Evolutionary conservation across 2,113 vertebrate genomes (phyloP).

Genomic region (Pycnonotus jocosus): DNA sequence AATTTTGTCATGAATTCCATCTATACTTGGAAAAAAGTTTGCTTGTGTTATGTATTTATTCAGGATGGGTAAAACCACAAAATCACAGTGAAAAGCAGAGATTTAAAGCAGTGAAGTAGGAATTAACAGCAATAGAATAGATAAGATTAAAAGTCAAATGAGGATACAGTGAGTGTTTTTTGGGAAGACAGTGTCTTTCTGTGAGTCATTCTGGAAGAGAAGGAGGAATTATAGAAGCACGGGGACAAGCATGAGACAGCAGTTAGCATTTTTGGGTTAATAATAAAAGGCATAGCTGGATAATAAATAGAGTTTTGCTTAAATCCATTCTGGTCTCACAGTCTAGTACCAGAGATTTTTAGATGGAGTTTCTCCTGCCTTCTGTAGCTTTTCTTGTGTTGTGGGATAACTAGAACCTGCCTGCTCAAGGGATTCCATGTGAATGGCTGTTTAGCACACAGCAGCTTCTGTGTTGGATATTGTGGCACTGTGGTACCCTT

Average conservation of each 20-base stretch:
- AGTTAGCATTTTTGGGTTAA: not conserved
- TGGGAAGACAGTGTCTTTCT: not conserved
- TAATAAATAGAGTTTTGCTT: not conserved
- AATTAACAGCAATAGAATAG: not conserved
- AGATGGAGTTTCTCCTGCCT: not conserved
- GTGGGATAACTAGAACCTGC: not conserved
- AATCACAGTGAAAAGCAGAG: not conserved
- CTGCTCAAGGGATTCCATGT: rapidly evolving
- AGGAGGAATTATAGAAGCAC: not conserved
- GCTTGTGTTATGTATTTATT: not conserved
- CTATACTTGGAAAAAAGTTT: not conserved
- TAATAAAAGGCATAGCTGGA: not conserved
- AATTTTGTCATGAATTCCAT: not conserved
- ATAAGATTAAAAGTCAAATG: not conserved
- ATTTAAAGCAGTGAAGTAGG: not conserved
- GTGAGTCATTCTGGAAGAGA: not conserved
- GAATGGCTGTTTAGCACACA: not conserved
- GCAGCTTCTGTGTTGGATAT: not conserved
- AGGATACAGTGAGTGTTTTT: not conserved
- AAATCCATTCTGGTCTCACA: not conserved
- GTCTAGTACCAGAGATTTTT: not conserved
- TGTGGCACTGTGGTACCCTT: not conserved
- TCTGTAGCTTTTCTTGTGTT: not conserved
- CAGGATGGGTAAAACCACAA: not conserved
- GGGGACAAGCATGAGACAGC: not conserved